Percentiles rank a stretch among this genome's conserved stretches.
These are phyloP conservation scores for Agrotis exclamationis DNA, from an alignment of 2,888 invertebrate species.

Conservation along the genomic window DNA sequence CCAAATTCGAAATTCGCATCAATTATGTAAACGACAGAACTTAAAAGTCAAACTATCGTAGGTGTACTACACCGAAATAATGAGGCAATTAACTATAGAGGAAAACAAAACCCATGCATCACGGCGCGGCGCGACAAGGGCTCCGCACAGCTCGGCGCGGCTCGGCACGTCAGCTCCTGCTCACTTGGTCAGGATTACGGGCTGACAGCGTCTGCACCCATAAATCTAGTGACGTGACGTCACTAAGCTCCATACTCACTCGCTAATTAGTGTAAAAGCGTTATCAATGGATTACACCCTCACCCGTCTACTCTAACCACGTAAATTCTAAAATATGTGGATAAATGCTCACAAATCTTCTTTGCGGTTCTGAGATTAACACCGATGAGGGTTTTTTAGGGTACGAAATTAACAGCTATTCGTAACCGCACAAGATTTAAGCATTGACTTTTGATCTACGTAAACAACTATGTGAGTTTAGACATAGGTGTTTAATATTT, in stretches of 20 bases:
- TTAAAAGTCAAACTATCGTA: not conserved
- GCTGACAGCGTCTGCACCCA: constrained; percentile 76
- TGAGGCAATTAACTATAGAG: constrained; percentile 25
- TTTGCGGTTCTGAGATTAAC: constrained; percentile 59
- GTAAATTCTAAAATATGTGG: constrained; percentile 63
- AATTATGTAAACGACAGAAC: constrained; percentile 2
- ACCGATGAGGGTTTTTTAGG: constrained; percentile 52
- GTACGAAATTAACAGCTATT: constrained; percentile 45
- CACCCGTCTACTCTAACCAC: constrained; percentile 58
- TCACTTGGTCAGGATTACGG: constrained; percentile 74
- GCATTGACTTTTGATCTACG: constrained; percentile 29
- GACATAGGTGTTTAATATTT: not conserved
- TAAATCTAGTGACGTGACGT: constrained; percentile 83
- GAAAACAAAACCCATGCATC: constrained; percentile 15
- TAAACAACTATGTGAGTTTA: constrained; percentile 7
- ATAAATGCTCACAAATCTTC: constrained; percentile 60
- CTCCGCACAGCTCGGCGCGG: constrained; percentile 16
- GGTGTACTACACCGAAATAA: constrained; percentile 6
- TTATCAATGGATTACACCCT: constrained; percentile 76
- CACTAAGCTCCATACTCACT: constrained; percentile 82
- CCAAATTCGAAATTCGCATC: not conserved
- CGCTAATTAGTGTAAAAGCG: constrained; percentile 86
- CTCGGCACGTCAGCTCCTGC: constrained; percentile 63
- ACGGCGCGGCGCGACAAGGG: constrained; percentile 4
- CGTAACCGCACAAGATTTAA: constrained; percentile 51